These are phyloP conservation scores for Deilephila elpenor DNA, from an alignment of 2,888 invertebrate genomes.

Conservation along the genomic window DNA sequence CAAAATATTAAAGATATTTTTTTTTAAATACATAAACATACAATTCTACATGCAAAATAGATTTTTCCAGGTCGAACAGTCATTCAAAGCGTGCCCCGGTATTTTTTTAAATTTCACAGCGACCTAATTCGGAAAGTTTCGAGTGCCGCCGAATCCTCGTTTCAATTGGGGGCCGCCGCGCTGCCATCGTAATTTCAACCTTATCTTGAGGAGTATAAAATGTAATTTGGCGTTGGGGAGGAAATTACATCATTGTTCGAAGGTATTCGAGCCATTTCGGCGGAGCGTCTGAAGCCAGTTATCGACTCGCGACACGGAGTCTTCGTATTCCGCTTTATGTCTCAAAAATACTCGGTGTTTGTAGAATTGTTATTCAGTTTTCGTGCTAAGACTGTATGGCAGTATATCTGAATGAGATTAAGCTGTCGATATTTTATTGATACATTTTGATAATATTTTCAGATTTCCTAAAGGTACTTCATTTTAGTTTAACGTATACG, in stretches of 20 bases:
- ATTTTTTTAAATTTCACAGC: conserved; percentile 52
- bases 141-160: conserved; percentile 59
- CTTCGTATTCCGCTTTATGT: conserved; percentile 24
- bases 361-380: background rate
- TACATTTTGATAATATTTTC: too few species aligned
- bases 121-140: conserved; percentile 68
- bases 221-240: conserved; percentile 41
- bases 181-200: conserved; percentile 41
- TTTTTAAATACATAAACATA: background rate
- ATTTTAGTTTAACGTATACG: too few species aligned
- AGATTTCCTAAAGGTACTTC: too few species aligned
- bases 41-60: conserved; percentile 4
- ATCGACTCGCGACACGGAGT: conserved; percentile 38
- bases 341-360: conserved; percentile 3
- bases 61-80: background rate
- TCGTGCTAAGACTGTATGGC: background rate
- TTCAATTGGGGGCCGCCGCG: conserved; percentile 59
- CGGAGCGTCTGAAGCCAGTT: conserved; percentile 42
- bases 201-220: conserved; percentile 41
- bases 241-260: conserved; percentile 52
- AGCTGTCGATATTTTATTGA: too few species aligned
- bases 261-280: conserved; percentile 42
- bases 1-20: background rate
- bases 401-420: too few species aligned
- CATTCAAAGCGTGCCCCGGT: conserved; percentile 30